These are phyloP conservation scores for Pangasianodon hypophthalmus DNA, from an alignment of 2,113 vertebrate genomes.

Conservation along the genomic window DNA sequence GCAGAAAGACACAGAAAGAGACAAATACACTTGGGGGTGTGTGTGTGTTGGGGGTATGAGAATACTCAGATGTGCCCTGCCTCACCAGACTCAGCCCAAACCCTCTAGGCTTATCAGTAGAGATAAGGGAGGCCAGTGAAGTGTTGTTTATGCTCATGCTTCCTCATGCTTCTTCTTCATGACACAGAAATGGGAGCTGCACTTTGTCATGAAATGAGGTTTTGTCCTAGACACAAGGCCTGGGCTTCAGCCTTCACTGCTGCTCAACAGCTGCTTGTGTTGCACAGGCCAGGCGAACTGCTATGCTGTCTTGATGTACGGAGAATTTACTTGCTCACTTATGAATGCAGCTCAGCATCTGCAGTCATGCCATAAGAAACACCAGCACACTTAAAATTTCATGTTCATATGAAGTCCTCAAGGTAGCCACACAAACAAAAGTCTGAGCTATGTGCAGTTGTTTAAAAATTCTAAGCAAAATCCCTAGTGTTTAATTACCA, in stretches of 20 bases:
- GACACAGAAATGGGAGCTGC: constrained; percentile 19
- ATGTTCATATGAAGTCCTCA: neutral
- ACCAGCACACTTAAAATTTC: neutral
- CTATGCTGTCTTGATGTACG: neutral
- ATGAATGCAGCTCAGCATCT: constrained; percentile 8
- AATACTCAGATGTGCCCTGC: neutral
- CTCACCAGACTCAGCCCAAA: constrained; percentile 4
- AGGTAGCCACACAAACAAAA: neutral
- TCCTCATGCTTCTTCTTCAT: constrained; percentile 44
- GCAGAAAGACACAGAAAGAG: neutral
- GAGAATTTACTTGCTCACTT: constrained; percentile 5
- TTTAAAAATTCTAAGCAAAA: neutral
- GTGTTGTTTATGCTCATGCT: constrained; percentile 42
- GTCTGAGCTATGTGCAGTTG: neutral
- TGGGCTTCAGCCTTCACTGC: constrained; percentile 26
- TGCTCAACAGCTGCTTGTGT: constrained; percentile 3
- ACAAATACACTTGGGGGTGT: neutral
- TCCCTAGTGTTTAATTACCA: neutral
- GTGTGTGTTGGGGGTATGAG: neutral
- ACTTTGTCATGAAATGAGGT: constrained; percentile 37
- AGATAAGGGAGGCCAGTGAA: constrained; percentile 34
- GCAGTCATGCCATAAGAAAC: neutral
- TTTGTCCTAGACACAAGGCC: constrained; percentile 33
- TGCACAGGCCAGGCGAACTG: neutral
- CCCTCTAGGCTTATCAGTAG: constrained; percentile 13